Evolutionary conservation across 2,113 vertebrate species (phyloP).

Genomic region (Chaetodon trifascialis): DNA sequence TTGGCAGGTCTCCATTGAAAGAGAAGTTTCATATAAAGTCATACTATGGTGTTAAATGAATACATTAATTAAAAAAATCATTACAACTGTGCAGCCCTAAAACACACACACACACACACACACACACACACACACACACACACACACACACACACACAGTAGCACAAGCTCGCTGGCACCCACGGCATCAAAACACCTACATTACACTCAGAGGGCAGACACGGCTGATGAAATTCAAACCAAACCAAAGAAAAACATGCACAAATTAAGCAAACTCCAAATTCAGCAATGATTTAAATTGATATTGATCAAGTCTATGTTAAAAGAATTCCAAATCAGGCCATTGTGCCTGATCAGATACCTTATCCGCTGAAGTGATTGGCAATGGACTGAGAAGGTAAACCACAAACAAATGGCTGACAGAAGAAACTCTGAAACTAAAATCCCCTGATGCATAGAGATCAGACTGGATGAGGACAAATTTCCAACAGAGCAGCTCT

Average conservation of each 20-base stretch:
- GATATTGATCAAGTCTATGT: constrained; percentile 37
- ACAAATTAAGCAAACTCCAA: constrained; percentile 56
- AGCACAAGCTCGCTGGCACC: constrained; percentile 54
- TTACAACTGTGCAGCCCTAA: constrained; percentile 51
- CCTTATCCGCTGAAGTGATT: constrained; percentile 17
- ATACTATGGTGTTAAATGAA: background rate
- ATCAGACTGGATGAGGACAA: constrained; percentile 31
- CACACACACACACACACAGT: constrained; percentile 7
- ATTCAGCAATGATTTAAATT: constrained; percentile 59
- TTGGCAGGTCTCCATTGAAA: background rate
- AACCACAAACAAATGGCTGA: constrained; percentile 44
- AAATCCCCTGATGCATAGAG: background rate
- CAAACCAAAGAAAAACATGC: constrained; percentile 63
- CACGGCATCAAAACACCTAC: constrained; percentile 14
- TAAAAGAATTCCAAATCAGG: constrained; percentile 35
- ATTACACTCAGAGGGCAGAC: constrained; percentile 32
- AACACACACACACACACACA: background rate
- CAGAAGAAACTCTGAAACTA: constrained; percentile 8
- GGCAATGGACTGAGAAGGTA: constrained; percentile 21
- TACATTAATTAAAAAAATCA: background rate
- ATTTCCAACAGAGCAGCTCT: constrained; percentile 7
- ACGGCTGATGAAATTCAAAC: constrained; percentile 29
- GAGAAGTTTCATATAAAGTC: background rate
- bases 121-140: background rate
- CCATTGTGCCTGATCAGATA: constrained; percentile 27